phyloP scores from a whole-genome alignment of 2,888 invertebrate species.

The Amphipyra berbera region DNA sequence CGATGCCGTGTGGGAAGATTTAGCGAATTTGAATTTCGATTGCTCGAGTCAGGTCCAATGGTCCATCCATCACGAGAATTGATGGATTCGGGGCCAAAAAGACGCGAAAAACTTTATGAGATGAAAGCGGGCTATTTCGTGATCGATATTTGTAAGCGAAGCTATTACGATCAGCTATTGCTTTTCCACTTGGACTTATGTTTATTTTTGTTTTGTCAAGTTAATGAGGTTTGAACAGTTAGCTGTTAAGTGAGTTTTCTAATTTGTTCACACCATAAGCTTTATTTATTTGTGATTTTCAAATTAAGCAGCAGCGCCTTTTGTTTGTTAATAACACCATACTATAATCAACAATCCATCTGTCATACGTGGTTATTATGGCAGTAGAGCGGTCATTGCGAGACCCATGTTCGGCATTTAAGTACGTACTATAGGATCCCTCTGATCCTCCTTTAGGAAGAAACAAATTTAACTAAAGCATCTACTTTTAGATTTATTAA shows the following conservation, averaged over 20 bases:
- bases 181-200: conserved; percentile 62
- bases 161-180: conserved; percentile 77
- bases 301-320: background rate
- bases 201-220: conserved; percentile 50
- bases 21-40: conserved; percentile 90
- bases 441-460: no score
- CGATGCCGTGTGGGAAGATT: conserved; percentile 88
- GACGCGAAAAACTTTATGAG: conserved; percentile 79
- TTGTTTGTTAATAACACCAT: no score
- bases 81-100: conserved; percentile 89
- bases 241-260: conserved; percentile 43
- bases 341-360: no score
- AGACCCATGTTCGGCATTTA: no score
- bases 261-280: conserved; percentile 21
- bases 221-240: conserved; percentile 44
- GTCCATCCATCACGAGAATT: conserved; percentile 89
- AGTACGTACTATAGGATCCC: no score
- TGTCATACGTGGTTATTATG: no score
- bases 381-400: no score
- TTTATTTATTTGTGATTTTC: conserved; percentile 19
- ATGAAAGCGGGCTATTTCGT: conserved; percentile 85
- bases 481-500: no score
- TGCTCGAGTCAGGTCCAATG: conserved; percentile 78
- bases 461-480: no score
- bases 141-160: conserved; percentile 83